These are phyloP conservation scores for Battus philenor DNA, from an alignment of 1,140 invertebrate genomes.

Conservation along the genomic window DNA sequence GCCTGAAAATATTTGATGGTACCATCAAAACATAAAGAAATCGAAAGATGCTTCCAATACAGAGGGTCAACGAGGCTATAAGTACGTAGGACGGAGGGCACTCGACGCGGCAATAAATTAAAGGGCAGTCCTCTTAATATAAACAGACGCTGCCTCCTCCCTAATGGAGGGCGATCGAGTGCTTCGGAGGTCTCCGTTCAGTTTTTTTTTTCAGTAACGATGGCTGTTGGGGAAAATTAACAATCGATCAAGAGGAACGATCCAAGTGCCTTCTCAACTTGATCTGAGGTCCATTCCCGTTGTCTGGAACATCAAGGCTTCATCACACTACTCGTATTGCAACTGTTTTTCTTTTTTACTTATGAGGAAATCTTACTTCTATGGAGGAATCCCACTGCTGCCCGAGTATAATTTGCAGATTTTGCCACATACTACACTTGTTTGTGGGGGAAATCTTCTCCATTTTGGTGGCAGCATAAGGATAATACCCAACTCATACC, in stretches of 20 bases:
- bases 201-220: constrained; percentile 24
- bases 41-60: constrained; percentile 8
- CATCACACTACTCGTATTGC: too few species aligned
- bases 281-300: too few species aligned
- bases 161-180: constrained; percentile 22
- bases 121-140: constrained; percentile 29
- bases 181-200: constrained; percentile 17
- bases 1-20: too few species aligned
- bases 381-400: too few species aligned
- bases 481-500: too few species aligned
- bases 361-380: too few species aligned
- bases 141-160: constrained; percentile 19
- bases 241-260: constrained; percentile 34
- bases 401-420: too few species aligned
- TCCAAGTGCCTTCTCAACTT: constrained; percentile 24
- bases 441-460: too few species aligned
- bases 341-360: too few species aligned
- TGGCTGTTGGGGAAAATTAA: constrained; percentile 28
- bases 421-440: too few species aligned
- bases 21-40: not conserved
- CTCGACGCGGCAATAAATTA: constrained; percentile 32
- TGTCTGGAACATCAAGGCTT: too few species aligned
- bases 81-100: constrained; percentile 19
- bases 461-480: too few species aligned
- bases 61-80: constrained; percentile 30